A percentile compares a stretch with the other conserved stretches of the same genome.
Evolutionary conservation across 2,888 invertebrate species (phyloP).

Genomic region (Meandrusa payeni): DNA sequence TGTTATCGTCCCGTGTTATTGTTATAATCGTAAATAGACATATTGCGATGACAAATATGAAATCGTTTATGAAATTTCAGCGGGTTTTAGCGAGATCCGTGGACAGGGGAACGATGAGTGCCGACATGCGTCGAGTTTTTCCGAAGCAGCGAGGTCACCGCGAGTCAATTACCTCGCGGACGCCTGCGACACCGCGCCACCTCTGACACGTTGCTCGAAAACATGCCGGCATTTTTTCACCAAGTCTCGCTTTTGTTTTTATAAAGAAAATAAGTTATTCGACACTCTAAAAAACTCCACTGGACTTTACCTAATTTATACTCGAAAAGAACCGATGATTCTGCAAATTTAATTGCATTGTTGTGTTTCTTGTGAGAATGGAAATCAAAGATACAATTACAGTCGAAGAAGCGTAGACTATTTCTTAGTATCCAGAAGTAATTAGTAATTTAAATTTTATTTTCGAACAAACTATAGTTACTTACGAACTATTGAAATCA

Average conservation of each 20-base stretch:
- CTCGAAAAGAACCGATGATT: too few species aligned
- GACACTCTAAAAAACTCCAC: not conserved
- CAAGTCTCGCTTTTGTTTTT: constrained; percentile 2
- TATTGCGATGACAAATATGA: constrained; percentile 1
- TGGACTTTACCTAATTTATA: not conserved
- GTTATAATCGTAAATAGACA: too few species aligned
- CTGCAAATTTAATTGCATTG: too few species aligned
- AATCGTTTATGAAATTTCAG: constrained; percentile 6
- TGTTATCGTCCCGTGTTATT: too few species aligned
- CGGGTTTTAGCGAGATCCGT: constrained; percentile 3
- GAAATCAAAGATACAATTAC: too few species aligned
- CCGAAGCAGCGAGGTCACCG: constrained; percentile 79
- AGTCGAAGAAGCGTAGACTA: too few species aligned
- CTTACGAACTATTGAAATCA: too few species aligned
- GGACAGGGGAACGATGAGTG: constrained; percentile 37
- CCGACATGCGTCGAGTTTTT: constrained; percentile 63
- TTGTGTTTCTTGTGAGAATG: too few species aligned
- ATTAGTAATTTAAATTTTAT: too few species aligned
- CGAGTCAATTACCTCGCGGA: constrained; percentile 83
- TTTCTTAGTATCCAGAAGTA: too few species aligned
- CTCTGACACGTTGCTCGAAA: constrained; percentile 19
- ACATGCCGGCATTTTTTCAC: constrained; percentile 10
- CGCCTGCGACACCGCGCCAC: constrained; percentile 29
- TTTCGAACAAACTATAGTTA: too few species aligned
- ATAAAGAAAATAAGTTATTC: not conserved